Evolutionary conservation across 2,113 vertebrate genomes (phyloP), one percentile per base, ranked within the genome.

Genomic region (Callithrix jacchus): DNA sequence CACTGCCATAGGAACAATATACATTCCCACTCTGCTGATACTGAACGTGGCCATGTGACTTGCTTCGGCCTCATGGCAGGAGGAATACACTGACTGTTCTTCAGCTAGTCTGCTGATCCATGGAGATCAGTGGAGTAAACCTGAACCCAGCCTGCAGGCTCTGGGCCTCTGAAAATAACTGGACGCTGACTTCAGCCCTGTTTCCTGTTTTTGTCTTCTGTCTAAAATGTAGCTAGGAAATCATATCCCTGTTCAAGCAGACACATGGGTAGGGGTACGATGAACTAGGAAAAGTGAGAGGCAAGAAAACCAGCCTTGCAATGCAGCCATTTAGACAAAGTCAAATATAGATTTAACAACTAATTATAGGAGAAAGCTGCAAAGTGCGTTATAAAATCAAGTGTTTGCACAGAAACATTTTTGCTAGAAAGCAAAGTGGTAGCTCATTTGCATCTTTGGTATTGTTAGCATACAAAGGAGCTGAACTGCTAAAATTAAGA

Each of bases 351-450:
- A 97, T 97, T 98, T 97, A 98, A 98, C 94, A 97, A 97, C 83
- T 97, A 98, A 98, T 98, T 98, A 97, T 73, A 98, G 96, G 96
- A 98, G 92, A 97, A 93, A 97, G 97, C 91, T 96, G 93, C 96
- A 96, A 98, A 98, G 97, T 91, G 97, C 0, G 0, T 98, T 98
- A 97, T 96, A 96, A 98, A 98, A 98, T 98, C 97, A 98, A 98
- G 97, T 98, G 97, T 98, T 98, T 98, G 95, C 97, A 98, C 89
- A 98, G 97, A 98, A 98, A 98, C 98, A 97, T 95, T 98, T 98
- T 98, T 98, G 96, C 96, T 98, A 97, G 97, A 98, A 98, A 98
- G 97, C 95, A 96, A 97, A 98, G 97, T 97, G 96, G 97, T 97
- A 98, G 80, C 91, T 98, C 54, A 98, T 98, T 98, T 98, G 97